These are phyloP conservation scores for Laothoe populi DNA, from an alignment of 2,888 invertebrate genomes.

Conservation along the genomic window DNA sequence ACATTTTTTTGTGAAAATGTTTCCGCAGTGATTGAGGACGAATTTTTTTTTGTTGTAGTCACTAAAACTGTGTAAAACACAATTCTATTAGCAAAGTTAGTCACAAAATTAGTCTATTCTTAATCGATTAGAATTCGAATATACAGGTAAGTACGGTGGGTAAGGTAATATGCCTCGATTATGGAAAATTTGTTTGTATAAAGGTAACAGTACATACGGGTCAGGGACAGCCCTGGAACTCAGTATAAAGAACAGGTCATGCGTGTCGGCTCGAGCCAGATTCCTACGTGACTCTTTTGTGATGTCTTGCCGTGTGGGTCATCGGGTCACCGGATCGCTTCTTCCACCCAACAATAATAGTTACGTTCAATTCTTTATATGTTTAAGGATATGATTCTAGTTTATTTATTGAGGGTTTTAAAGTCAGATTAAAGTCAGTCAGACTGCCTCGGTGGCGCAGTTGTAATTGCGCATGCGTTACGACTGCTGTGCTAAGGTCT, in stretches of 20 bases:
- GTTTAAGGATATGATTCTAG: not conserved
- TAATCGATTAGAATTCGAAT: too few relatives aligned
- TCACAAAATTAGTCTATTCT: too few relatives aligned
- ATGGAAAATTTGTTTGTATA: not conserved
- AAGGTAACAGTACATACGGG: not conserved
- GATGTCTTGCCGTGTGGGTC: slow-evolving; percentile 38
- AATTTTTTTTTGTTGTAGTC: too few relatives aligned
- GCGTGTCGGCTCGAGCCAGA: slow-evolving; percentile 29
- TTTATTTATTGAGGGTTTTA: not conserved
- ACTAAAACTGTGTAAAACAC: too few relatives aligned
- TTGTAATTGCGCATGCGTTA: too few relatives aligned
- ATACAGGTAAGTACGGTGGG: too few relatives aligned
- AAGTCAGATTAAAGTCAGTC: not conserved
- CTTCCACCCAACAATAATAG: slow-evolving; percentile 26
- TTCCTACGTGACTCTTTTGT: slow-evolving; percentile 46
- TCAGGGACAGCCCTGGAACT: slow-evolving; percentile 21
- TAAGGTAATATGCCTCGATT: too few relatives aligned
- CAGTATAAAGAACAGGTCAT: slow-evolving; percentile 31
- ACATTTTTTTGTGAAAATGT: too few relatives aligned
- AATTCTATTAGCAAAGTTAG: too few relatives aligned
- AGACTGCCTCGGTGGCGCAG: too few relatives aligned
- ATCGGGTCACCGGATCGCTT: slow-evolving; percentile 31
- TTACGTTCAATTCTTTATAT: slow-evolving; percentile 23
- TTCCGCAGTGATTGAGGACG: too few relatives aligned
- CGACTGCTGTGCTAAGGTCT: too few relatives aligned